phyloP scores from a whole-genome alignment of 2,797 vertebrate genomes.

The Lagodon rhomboides region DNA sequence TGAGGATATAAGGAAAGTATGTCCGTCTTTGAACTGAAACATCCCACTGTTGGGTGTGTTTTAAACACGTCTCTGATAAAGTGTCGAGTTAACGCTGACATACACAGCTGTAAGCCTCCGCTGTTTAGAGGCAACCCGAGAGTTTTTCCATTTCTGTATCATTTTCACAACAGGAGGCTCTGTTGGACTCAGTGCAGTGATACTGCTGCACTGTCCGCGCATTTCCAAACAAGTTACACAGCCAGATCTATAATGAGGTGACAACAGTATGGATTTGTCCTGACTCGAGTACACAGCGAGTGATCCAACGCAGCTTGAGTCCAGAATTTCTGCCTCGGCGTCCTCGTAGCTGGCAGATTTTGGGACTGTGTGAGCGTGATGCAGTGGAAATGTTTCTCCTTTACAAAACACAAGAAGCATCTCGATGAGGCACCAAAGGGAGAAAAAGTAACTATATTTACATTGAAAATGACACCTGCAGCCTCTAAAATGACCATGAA shows the following conservation, averaged over 20 bases:
- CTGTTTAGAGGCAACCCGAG: constrained; percentile 13
- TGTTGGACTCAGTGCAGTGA: constrained; percentile 13
- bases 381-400: background rate
- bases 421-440: background rate
- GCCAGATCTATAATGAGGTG: constrained; percentile 44
- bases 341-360: background rate
- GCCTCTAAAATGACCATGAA: background rate
- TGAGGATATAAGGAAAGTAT: background rate
- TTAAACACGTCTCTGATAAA: background rate
- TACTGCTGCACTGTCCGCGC: constrained; percentile 4
- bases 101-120: background rate
- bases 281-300: constrained; percentile 37
- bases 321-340: constrained; percentile 16
- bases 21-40: background rate
- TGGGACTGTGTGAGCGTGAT: background rate
- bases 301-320: constrained; percentile 3
- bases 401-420: background rate
- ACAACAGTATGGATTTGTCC: constrained; percentile 47
- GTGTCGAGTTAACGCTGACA: constrained; percentile 18
- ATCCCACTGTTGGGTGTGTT: background rate
- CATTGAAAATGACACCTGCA: too few relatives aligned
- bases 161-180: constrained; percentile 19
- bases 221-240: constrained; percentile 32
- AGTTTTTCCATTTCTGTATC: constrained; percentile 2
- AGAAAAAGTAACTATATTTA: background rate